Conservation (phyloP, 2,888 invertebrate genomes). For the Phortica magna region DNA sequence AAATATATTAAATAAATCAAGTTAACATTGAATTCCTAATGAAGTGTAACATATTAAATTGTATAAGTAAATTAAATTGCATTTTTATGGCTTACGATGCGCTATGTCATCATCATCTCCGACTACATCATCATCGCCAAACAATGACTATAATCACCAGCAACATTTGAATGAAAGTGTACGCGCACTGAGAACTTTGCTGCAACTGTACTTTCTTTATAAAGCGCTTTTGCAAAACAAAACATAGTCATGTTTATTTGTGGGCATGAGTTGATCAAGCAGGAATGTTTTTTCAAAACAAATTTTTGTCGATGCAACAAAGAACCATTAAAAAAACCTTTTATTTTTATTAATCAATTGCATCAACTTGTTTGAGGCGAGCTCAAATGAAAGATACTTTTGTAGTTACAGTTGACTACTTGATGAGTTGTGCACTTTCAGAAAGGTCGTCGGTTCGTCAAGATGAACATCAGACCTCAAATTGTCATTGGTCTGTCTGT, state of each 20-base stretch:
- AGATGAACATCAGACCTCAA: too few relatives aligned
- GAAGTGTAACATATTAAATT: not conserved
- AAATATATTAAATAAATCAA: not conserved
- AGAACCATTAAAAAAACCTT: not conserved
- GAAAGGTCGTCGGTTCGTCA: too few relatives aligned
- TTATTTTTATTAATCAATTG: too few relatives aligned
- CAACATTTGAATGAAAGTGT: too few relatives aligned
- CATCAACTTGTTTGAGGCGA: not conserved
- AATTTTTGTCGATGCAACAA: not conserved
- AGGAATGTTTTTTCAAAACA: not conserved
- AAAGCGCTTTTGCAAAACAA: not conserved
- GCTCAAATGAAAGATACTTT: too few relatives aligned
- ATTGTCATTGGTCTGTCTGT: too few relatives aligned
- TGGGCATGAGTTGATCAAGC: not conserved
- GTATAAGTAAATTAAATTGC: conserved; percentile 1
- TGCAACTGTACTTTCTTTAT: not conserved
- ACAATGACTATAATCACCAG: too few relatives aligned
- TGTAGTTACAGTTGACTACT: too few relatives aligned
- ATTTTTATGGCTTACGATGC: conserved; percentile 7
- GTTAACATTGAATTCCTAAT: conserved; percentile 20
- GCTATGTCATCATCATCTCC: not conserved
- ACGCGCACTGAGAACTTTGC: not conserved
- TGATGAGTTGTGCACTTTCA: too few relatives aligned
- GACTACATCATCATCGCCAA: too few relatives aligned
- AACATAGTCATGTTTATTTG: not conserved